Conservation (phyloP, 2,888 invertebrate genomes). For the Nipponacmea schrenckii region DNA sequence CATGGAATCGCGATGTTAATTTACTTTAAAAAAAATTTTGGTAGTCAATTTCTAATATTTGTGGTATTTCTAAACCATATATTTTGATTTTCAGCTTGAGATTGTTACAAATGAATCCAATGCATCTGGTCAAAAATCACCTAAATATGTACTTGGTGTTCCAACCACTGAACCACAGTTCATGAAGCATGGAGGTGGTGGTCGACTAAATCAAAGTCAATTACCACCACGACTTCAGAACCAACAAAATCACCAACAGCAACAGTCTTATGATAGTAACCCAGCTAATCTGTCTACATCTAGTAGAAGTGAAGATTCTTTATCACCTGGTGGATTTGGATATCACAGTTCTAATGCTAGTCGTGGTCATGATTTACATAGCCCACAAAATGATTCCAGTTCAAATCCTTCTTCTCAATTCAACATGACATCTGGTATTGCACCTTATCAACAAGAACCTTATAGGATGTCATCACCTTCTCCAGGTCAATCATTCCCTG, state of each 20-base stretch:
- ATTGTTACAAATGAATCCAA: not conserved
- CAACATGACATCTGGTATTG: constrained; percentile 29
- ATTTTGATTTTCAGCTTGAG: constrained; percentile 3
- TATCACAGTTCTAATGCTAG: not conserved
- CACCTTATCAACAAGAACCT: constrained; percentile 21
- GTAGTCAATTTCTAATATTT: too few species aligned
- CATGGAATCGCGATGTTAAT: too few species aligned
- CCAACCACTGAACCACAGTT: constrained; percentile 51
- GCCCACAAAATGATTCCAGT: constrained; percentile 19
- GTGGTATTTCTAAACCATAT: not conserved
- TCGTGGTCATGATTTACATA: not conserved
- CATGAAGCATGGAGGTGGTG: constrained; percentile 40
- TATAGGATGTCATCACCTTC: not conserved
- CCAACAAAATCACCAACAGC: constrained; percentile 32
- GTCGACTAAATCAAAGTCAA: not conserved
- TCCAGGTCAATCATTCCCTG: constrained; percentile 9
- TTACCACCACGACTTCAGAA: constrained; percentile 23
- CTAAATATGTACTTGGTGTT: constrained; percentile 54
- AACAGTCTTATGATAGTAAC: constrained; percentile 60
- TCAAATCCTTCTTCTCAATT: constrained; percentile 20
- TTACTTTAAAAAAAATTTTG: too few species aligned
- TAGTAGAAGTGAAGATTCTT: constrained; percentile 18
- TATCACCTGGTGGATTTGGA: constrained; percentile 9
- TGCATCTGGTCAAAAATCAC: constrained; percentile 36
- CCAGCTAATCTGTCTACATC: constrained; percentile 22